These are phyloP conservation scores for Piprites chloris DNA, from an alignment of 2,113 vertebrate species.

Conservation along the genomic window DNA sequence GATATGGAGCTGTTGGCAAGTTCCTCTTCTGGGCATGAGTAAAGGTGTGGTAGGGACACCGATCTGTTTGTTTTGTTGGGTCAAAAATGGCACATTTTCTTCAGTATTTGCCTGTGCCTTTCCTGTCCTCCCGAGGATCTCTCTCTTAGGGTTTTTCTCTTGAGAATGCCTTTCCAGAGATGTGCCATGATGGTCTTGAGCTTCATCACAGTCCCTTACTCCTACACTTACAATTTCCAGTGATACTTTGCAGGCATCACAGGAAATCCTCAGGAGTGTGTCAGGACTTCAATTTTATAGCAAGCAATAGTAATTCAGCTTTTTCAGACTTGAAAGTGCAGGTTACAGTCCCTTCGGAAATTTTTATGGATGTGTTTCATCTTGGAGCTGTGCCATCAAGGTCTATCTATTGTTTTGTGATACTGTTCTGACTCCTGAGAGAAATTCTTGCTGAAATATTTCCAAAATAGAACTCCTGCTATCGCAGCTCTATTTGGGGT, in stretches of 20 bases:
- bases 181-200: not conserved
- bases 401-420: constrained; percentile 2
- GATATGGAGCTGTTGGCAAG: not conserved
- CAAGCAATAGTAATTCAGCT: not conserved
- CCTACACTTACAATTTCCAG: not conserved
- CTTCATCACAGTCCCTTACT: not conserved
- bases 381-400: constrained; percentile 4
- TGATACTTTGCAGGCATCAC: not conserved
- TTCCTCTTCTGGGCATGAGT: not conserved
- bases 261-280: not conserved
- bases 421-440: not conserved
- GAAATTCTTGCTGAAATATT: not conserved
- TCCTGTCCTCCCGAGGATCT: not conserved
- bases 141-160: not conserved
- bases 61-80: not conserved
- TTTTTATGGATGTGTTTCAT: not conserved
- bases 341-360: not conserved
- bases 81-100: not conserved
- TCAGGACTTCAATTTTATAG: not conserved
- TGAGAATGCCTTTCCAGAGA: not conserved
- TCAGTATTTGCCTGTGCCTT: not conserved
- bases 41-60: not conserved
- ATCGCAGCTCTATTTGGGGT: not conserved
- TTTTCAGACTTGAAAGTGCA: not conserved
- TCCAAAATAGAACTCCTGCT: not conserved